Conservation (phyloP, 2,113 vertebrate species). For the Gobius niger region DNA sequence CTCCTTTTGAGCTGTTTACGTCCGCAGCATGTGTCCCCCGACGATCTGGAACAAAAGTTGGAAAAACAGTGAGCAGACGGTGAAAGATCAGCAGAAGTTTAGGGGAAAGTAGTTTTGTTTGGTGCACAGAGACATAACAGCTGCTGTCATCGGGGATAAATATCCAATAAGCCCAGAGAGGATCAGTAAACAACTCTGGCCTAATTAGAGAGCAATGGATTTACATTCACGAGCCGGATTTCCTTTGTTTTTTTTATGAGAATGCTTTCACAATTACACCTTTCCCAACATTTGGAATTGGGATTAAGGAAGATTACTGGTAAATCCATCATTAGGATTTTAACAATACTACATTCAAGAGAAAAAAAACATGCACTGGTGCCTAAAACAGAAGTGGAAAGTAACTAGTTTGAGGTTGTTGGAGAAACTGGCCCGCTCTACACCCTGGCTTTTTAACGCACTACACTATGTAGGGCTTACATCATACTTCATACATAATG, state of each 20-base stretch:
- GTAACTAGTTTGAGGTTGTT: not conserved
- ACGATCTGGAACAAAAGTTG: constrained; percentile 40
- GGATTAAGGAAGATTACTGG: not conserved
- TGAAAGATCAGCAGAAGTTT: constrained; percentile 34
- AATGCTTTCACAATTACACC: not conserved
- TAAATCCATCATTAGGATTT: not conserved
- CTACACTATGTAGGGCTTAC: too few species aligned
- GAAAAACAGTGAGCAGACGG: constrained; percentile 33
- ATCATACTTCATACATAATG: too few species aligned
- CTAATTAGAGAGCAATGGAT: not conserved
- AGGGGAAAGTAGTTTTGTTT: constrained; percentile 35
- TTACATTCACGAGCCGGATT: not conserved
- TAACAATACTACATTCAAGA: not conserved
- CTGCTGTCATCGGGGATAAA: constrained; percentile 33
- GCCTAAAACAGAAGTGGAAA: too few species aligned
- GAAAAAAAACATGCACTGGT: not conserved
- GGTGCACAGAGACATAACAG: constrained; percentile 35
- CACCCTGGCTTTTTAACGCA: too few species aligned
- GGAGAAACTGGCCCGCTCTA: too few species aligned
- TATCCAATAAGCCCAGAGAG: not conserved
- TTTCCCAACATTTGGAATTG: not conserved
- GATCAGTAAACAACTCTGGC: constrained; percentile 24
- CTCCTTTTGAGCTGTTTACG: constrained; percentile 64
- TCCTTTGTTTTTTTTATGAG: not conserved
- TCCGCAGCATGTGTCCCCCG: constrained; percentile 59